Percentiles rank a stretch among this genome's conserved stretches.
phyloP scores from a whole-genome alignment of 30 jellyfish, hydroid and myxozoan genomes.

The Nemopilema nomurai region DNA sequence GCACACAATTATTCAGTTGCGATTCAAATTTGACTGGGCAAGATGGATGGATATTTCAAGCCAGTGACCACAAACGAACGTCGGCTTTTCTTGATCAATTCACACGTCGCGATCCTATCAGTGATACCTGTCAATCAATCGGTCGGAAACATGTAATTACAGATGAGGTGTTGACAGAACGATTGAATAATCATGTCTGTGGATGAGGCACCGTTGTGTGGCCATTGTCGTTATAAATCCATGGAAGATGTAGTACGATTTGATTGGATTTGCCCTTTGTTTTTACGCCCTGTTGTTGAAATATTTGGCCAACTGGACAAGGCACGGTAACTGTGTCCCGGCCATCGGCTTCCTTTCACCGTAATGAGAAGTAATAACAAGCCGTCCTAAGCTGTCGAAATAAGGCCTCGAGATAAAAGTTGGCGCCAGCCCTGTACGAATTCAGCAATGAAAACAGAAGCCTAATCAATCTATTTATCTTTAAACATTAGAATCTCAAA shows the following conservation, averaged over 20 bases:
- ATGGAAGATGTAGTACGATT: slow-evolving; percentile 52
- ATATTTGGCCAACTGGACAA: slow-evolving; percentile 75
- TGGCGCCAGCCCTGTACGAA: slow-evolving; percentile 76
- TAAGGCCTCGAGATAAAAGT: slow-evolving; percentile 62
- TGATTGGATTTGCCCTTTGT: slow-evolving; percentile 74
- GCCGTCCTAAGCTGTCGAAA: slow-evolving; percentile 76
- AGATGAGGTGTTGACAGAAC: slow-evolving; percentile 94
- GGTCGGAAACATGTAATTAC: slow-evolving; percentile 77
- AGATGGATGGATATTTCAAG: slow-evolving; percentile 38
- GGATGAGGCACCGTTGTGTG: slow-evolving; percentile 75
- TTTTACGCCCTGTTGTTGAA: slow-evolving; percentile 67
- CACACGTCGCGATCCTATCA: slow-evolving; percentile 81
- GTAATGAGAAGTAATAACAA: slow-evolving; percentile 72
- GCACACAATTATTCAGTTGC: slow-evolving; percentile 31
- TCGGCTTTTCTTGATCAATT: slow-evolving; percentile 79
- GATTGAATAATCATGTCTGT: slow-evolving; percentile 82
- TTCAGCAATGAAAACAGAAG: slow-evolving; percentile 38
- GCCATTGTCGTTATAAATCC: slow-evolving; percentile 71
- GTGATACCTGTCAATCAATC: slow-evolving; percentile 80
- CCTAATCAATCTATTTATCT: slow-evolving; percentile 62
- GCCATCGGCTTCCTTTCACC: slow-evolving; percentile 80
- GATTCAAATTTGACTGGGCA: slow-evolving; percentile 36
- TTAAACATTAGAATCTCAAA: slow-evolving; percentile 47
- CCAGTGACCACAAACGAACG: slow-evolving; percentile 25
- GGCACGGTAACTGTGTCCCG: slow-evolving; percentile 46